Evolutionary conservation across 2,113 vertebrate species (phyloP).

Genomic region (Heloderma charlesbogerti): DNA sequence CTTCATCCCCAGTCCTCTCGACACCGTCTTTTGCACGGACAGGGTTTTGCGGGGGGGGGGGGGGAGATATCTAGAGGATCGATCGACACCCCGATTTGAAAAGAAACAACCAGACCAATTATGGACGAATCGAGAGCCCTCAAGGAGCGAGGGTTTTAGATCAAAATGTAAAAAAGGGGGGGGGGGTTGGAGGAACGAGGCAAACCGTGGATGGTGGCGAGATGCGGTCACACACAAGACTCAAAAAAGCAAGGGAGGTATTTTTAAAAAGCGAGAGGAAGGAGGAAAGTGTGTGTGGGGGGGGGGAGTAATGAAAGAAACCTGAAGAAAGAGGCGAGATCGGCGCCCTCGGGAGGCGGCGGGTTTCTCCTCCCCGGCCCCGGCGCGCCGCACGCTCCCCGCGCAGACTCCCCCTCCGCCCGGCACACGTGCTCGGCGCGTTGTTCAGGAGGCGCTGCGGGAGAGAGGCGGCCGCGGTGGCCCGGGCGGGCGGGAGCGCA

Average conservation of each 20-base stretch:
- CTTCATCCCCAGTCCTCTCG: constrained; percentile 85
- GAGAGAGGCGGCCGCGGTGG: neutral
- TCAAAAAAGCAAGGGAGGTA: neutral
- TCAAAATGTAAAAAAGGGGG: neutral
- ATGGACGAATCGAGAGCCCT: neutral
- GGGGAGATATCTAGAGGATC: neutral
- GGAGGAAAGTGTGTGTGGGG: too few species aligned
- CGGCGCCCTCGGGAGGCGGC: neutral
- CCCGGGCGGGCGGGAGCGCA: constrained; percentile 11
- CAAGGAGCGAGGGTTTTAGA: neutral
- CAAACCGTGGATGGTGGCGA: neutral
- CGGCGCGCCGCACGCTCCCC: neutral
- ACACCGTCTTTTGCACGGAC: constrained; percentile 31
- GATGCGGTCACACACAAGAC: neutral
- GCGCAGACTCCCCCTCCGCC: neutral
- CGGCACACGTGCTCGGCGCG: neutral
- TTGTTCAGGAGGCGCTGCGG: neutral
- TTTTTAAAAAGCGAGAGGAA: neutral
- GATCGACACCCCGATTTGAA: neutral
- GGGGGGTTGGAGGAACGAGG: neutral
- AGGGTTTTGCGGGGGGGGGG: neutral
- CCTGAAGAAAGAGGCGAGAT: neutral
- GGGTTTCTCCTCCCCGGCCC: neutral
- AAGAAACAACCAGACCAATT: neutral
- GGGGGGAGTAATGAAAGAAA: too few species aligned